Base-by-base conservation (phyloP, 2,888 invertebrate genomes). In the Heliothis peltigera region DNA sequence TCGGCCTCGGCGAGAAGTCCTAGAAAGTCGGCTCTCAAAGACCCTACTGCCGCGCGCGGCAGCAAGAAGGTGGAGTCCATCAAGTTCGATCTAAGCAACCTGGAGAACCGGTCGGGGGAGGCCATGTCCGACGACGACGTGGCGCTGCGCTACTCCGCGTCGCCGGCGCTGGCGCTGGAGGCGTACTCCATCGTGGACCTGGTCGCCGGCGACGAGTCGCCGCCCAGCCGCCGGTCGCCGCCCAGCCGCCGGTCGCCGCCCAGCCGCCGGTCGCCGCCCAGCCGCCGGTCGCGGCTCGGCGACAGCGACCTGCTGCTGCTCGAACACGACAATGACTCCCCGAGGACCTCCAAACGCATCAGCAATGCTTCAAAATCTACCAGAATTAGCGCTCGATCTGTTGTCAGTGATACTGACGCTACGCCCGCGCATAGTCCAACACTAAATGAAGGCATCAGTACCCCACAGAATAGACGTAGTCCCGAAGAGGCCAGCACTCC, bases 81-180 rank as follows among this genome's bases (percentile, higher is more conserved):
- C 48, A 92, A 92, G 56, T 94, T 95, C 64, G 94, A 95, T 64
- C 77, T 94, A 5, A 92, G 92, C 70, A 93, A 94, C 72, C 73
- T 94, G 1, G 89, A 90, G 42, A 77, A 64, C 21, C 61, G 66
- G 4, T 46, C 67, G 15, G 32, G 32, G 10, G 32, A 10, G 28
- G 28, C 28, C 44, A 35, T 5, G 0, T 77, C 84, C 0, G 87
- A 81, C 0, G 85, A 83, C 0, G 86, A 90, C 3, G 5, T 88
- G 0, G 83, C 88, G 0, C 60, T 92, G 19, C 89, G 79, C 12
- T 91, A 90, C 64, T 89, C 91, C 0, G 89, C 89, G 4, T 73
- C 85, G 12, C 61, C 54, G 0, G 82, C 86, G 2, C 88, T 90
- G 0, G 18, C 22, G n/a, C 58, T 89, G 19, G 92, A 93, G 53